Evolutionary conservation across 2,888 invertebrate species (phyloP), one percentile per base, ranked within the genome.

Genomic region (Drosophila dives): DNA sequence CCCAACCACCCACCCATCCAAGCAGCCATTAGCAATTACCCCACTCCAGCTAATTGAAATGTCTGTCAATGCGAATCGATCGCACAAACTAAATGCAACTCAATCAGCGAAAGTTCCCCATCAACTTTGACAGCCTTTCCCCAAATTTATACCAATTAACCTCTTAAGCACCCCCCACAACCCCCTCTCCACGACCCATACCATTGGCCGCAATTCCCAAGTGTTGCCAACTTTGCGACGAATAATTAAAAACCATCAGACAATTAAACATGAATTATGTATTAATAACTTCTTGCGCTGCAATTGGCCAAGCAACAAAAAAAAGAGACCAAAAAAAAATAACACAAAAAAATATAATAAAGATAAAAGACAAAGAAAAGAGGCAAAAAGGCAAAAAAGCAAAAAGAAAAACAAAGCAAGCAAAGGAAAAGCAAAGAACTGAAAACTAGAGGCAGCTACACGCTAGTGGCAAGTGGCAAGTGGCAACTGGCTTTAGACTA

Each of bases 181-280:
- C 20, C 20, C 11, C 3, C 6, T n/a, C n/a, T n/a, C n/a, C n/a
- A n/a, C n/a, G n/a, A n/a, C n/a, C n/a, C n/a, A n/a, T 2, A 45
- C 15, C 45, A 23, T 45, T 45, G 45, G 45, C 45, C 32, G 12
- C 29, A 23, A 61, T 66, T 23, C 20, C 36, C 54, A 54, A 69
- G 62, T 68, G 63, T 66, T 67, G 72, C 61, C 66, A 77, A 69
- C 49, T 72, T 68, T 61, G 61, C 63, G 67, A 38, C 29, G 66
- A 53, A 78, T 70, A 77, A 73, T 75, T 74, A 83, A 70, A 80
- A 71, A 55, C 62, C 85, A 62, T 76, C 73, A 72, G 80, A 83
- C 85, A 86, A 86, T 86, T 86, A 86, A 88, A 86, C 75, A 86
- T 86, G 86, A 86, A 86, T 88, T 88, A 85, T 88, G 88, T 85